Base-by-base conservation (phyloP, 1,140 invertebrate genomes). In the Drosophila tropicalis region DNA sequence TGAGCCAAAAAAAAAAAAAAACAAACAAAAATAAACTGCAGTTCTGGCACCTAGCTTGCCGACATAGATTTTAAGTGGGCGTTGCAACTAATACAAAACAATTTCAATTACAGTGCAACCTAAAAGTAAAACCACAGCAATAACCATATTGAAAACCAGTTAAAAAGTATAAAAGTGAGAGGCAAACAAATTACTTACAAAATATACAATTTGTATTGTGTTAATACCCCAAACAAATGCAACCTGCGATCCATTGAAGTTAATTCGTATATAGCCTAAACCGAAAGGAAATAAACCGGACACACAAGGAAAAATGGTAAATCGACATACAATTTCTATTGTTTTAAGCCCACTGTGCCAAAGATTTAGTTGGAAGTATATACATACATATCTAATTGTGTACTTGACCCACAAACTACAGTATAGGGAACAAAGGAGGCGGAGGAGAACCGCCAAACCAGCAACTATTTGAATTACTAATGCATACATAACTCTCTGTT, bases 71-170 rank as follows among this genome's bases (percentile, higher is more conserved):
- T 39, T 3, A 13, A 39, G 36, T 85, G 78, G 82, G 81, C 78
- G 81, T 72, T 77, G 69, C 36, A 60, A 79, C 77, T 67, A 70
- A 60, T 61, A 10, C 10, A 81, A 55, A 81, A 63, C 71, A 74
- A 89, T 83, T 83, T 80, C 79, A 81, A 89, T 89, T 89, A 89
- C 84, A 89, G 84, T 89, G 84, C 84, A 89, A 81, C 71, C 76
- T 66, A 81, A 86, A 76, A 82, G 64, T 86, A 82, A 87, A 70
- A 79, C 63, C 74, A 81, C 56, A 64, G 66, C 62, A 71, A 58
- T 10, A 77, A 66, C 58, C 75, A 69, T 56, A 79, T 62, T 13
- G 58, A 75, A 87, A 89, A 89, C 84, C 84, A 89, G 84, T 89
- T 89, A 69, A 81, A 51, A 89, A 89, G 84, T 89, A 89, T 67